Conservation (phyloP, 2,888 invertebrate species). For the Cryptocephalus moraei region DNA sequence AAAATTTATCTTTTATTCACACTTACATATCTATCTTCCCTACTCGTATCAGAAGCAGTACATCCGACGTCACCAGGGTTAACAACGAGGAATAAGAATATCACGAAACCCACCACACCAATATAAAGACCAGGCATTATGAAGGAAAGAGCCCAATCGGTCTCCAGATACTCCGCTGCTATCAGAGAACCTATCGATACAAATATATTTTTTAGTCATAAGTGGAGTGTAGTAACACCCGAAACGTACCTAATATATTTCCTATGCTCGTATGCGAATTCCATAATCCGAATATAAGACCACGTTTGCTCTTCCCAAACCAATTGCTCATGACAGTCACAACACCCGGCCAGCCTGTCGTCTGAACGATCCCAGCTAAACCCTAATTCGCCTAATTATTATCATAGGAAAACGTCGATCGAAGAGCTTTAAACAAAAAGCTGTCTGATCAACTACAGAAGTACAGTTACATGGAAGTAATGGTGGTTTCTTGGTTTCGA, state of each 20-base stretch:
- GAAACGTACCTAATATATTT: slow-evolving; percentile 72
- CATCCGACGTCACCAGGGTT: slow-evolving; percentile 65
- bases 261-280: slow-evolving; percentile 95
- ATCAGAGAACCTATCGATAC: slow-evolving; percentile 56
- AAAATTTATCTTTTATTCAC: background rate
- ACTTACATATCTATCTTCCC: slow-evolving; percentile 7
- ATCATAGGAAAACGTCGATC: too few relatives aligned
- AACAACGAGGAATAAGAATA: slow-evolving; percentile 79
- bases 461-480: too few relatives aligned
- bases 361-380: slow-evolving; percentile 77
- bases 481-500: too few relatives aligned
- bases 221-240: background rate
- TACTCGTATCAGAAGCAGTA: slow-evolving; percentile 7
- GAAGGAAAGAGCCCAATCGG: slow-evolving; percentile 85
- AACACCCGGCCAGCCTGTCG: slow-evolving; percentile 95
- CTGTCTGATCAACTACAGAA: too few relatives aligned
- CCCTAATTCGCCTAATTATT: slow-evolving; percentile 41
- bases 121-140: slow-evolving; percentile 84
- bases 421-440: too few relatives aligned
- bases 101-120: slow-evolving; percentile 54
- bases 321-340: slow-evolving; percentile 91
- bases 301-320: slow-evolving; percentile 87
- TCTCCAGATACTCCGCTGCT: slow-evolving; percentile 76
- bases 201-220: background rate
- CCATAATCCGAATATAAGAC: slow-evolving; percentile 92